A percentile compares a stretch with the other conserved stretches of the same genome.
These are phyloP conservation scores for Spea multiplicata DNA, from an alignment of 2,113 vertebrate genomes.

Conservation along the genomic window DNA sequence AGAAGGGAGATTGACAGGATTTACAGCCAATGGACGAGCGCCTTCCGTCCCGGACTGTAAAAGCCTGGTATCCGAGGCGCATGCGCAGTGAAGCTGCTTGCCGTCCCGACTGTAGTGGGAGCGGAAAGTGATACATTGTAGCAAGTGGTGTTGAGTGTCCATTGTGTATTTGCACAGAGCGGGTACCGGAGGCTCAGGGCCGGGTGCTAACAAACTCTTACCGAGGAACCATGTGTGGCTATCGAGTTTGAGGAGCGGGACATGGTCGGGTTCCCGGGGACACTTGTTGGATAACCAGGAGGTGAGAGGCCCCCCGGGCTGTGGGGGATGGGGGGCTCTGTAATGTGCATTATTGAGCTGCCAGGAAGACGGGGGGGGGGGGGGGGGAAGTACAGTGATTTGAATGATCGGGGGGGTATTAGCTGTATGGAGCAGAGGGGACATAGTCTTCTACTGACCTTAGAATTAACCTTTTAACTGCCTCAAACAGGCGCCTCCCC, in stretches of 20 bases:
- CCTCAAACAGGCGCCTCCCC: too few relatives aligned
- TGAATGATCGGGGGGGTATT: conserved; percentile 2
- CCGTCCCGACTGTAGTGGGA: conserved; percentile 15
- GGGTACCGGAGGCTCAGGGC: conserved; percentile 2
- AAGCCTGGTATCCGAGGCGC: background rate
- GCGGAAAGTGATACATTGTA: conserved; percentile 38
- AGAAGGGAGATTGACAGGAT: background rate
- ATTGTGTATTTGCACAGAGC: conserved; percentile 13
- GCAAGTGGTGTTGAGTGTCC: conserved; percentile 6
- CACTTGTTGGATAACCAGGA: conserved; percentile 54
- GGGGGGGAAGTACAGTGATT: background rate
- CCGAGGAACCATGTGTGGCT: conserved; percentile 23
- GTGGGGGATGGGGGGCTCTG: conserved; percentile 22
- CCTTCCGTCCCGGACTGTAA: background rate
- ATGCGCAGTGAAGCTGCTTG: conserved; percentile 10
- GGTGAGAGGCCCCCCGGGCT: conserved; percentile 55
- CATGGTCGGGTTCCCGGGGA: conserved; percentile 48
- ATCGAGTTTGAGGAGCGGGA: conserved; percentile 38
- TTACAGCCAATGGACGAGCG: conserved; percentile 1
- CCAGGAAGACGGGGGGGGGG: too few relatives aligned
- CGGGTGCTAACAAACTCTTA: background rate
- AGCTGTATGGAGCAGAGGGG: background rate
- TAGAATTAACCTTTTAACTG: background rate
- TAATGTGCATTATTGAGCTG: background rate
- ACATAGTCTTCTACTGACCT: background rate